Conservation (phyloP, 1,140 invertebrate species). For the Aplysia californica region DNA sequence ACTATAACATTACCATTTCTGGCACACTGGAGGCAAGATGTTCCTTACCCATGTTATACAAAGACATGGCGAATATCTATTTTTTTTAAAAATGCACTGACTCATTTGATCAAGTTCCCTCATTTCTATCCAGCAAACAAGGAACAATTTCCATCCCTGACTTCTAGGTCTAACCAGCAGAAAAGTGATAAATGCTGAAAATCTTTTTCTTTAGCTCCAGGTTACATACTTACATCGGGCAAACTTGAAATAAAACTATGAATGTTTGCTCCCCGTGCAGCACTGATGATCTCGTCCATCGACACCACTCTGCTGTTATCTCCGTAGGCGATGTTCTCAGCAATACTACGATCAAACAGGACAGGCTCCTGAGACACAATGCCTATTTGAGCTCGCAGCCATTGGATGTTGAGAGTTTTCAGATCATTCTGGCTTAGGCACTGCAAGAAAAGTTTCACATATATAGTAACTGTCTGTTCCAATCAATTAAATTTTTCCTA, state of each 20-base stretch:
- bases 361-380: constrained; percentile 86
- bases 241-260: constrained; percentile 84
- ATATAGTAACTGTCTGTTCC: not conserved
- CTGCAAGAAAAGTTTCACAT: constrained; percentile 75
- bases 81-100: too few relatives aligned
- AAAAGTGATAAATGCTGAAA: not conserved
- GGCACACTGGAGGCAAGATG: not conserved
- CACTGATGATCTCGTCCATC: constrained; percentile 82
- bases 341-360: constrained; percentile 84
- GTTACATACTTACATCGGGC: constrained; percentile 74
- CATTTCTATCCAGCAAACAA: not conserved
- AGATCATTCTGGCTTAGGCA: constrained; percentile 71
- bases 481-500: not conserved
- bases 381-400: constrained; percentile 75
- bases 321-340: too few relatives aligned
- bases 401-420: constrained; percentile 63
- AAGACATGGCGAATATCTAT: not conserved
- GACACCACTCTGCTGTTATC: constrained; percentile 76
- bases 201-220: not conserved
- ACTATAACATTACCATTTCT: too few relatives aligned
- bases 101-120: not conserved
- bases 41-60: not conserved
- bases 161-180: not conserved
- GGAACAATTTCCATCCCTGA: not conserved
- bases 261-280: constrained; percentile 87